Conservation (phyloP, 2,888 invertebrate species). For the Dioctria rufipes region DNA sequence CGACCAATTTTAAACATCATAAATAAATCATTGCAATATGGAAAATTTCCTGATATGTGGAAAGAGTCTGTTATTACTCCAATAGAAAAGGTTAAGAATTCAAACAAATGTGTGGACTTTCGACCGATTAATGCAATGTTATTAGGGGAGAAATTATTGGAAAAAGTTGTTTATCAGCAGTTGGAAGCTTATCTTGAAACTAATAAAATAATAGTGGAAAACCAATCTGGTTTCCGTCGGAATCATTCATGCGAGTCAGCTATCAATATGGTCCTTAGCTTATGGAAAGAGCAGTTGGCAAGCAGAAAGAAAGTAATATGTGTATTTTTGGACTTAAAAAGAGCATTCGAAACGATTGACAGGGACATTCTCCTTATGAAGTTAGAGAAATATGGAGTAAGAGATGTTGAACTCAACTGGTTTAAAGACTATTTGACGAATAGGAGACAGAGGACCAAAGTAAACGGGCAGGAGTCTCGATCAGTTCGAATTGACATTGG, state of each 20-base stretch:
- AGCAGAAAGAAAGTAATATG: conserved; percentile 53
- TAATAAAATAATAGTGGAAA: neutral
- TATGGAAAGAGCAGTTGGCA: conserved; percentile 52
- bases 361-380: neutral
- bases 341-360: conserved; percentile 56
- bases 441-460: too few relatives aligned
- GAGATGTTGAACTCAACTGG: too few relatives aligned
- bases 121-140: neutral
- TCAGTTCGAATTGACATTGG: too few relatives aligned
- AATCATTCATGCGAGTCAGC: conserved; percentile 57
- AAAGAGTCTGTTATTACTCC: conserved; percentile 4
- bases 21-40: conserved; percentile 1
- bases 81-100: conserved; percentile 7
- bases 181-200: neutral
- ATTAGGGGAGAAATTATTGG: neutral
- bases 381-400: too few relatives aligned
- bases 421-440: too few relatives aligned
- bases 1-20: neutral
- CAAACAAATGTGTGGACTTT: neutral
- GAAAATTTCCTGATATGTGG: conserved; percentile 7
- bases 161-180: neutral
- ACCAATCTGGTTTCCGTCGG: conserved; percentile 55
- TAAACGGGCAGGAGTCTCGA: too few relatives aligned
- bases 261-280: conserved; percentile 48
- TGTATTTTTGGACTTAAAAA: conserved; percentile 56